Percentiles rank a stretch among this genome's conserved stretches.
Conservation (phyloP, 2,797 vertebrate genomes). For the Platyrinchus mystaceus region DNA sequence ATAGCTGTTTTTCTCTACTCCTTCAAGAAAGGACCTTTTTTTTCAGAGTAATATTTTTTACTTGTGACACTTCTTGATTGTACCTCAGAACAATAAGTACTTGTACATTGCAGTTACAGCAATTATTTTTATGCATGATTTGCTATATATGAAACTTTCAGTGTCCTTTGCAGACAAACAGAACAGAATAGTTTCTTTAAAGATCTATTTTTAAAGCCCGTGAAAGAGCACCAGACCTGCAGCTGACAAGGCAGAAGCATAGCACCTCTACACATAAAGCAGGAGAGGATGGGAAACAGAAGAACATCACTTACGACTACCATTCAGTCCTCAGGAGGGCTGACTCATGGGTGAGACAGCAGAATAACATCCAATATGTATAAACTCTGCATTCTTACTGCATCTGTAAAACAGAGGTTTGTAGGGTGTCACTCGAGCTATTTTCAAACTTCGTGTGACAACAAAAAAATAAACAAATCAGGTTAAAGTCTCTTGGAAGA, state of each 20-base stretch:
- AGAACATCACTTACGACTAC: background rate
- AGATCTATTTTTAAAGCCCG: conserved; percentile 30
- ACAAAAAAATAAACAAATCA: background rate
- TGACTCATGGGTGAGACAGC: background rate
- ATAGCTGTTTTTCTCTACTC: background rate
- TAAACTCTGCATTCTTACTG: background rate
- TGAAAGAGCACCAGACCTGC: background rate
- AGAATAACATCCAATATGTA: background rate
- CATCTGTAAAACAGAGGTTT: background rate
- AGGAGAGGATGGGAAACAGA: background rate
- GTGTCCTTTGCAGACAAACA: conserved; percentile 17
- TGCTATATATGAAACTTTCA: background rate
- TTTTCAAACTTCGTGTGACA: background rate
- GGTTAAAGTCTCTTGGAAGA: background rate
- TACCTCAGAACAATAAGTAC: conserved; percentile 49
- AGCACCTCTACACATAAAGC: background rate
- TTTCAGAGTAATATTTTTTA: conserved; percentile 21
- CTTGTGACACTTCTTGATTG: conserved; percentile 28
- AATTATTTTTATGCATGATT: conserved; percentile 28
- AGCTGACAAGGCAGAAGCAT: background rate
- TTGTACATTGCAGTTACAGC: conserved; percentile 13
- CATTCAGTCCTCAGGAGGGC: background rate
- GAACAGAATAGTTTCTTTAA: background rate
- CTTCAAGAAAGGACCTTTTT: background rate
- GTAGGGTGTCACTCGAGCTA: background rate